Conservation (phyloP, 1,140 invertebrate genomes). For the Megalopta genalis region DNA sequence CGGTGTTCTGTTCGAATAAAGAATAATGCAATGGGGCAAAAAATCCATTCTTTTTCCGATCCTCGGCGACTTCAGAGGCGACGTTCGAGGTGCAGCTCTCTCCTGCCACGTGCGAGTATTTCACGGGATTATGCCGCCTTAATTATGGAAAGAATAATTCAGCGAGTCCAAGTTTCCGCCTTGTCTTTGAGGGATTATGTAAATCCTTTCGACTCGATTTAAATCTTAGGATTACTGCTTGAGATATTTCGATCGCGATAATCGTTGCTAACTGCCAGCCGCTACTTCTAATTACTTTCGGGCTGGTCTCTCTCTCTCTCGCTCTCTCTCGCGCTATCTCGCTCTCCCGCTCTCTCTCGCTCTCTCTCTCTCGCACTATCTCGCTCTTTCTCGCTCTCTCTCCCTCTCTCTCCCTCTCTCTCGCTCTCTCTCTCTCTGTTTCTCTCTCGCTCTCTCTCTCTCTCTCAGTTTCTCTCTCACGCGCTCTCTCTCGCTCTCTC, state of each 20-base stretch:
- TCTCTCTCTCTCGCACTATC: too few species aligned
- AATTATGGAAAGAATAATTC: conserved; percentile 43
- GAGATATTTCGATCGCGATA: conserved; percentile 41
- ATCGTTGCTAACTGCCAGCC: conserved; percentile 13
- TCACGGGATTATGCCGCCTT: conserved; percentile 29
- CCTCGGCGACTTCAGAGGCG: not conserved
- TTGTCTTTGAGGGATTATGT: conserved; percentile 44
- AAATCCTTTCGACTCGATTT: conserved; percentile 32
- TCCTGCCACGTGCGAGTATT: not conserved
- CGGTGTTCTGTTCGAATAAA: too few species aligned
- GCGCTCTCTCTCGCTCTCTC: too few species aligned
- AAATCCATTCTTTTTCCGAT: not conserved
- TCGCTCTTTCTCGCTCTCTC: too few species aligned
- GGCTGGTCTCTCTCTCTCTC: not conserved
- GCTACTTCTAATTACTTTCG: conserved; percentile 25
- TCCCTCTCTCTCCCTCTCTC: too few species aligned
- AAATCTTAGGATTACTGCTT: conserved; percentile 39
- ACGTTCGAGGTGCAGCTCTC: not conserved
- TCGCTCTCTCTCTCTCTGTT: too few species aligned
- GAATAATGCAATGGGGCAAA: too few species aligned
- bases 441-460: too few species aligned
- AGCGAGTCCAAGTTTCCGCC: conserved; percentile 21
- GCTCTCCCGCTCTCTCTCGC: too few species aligned
- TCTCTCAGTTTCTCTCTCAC: too few species aligned
- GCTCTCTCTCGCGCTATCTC: not conserved